Base-by-base conservation (phyloP, 2,797 vertebrate species). In the Avahi laniger region DNA sequence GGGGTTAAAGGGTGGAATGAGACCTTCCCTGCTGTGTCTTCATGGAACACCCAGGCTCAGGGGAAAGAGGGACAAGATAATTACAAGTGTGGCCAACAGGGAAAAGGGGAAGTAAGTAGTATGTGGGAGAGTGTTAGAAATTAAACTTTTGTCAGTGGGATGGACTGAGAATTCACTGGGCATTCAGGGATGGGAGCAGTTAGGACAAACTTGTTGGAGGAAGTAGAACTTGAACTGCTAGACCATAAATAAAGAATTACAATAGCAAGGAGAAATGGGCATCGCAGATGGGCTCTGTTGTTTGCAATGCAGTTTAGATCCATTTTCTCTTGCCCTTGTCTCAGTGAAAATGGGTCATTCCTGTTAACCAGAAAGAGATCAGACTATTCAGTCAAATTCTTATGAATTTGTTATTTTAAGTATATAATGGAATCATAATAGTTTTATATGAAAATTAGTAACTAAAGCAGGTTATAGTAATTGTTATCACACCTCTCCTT, bases 231-330 rank as follows among this genome's bases (percentile, higher is more conserved):
- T 84, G 48, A 92, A 35, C 46, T 78, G 8, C 18, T 14, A n/a
- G 24, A n/a, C 59, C 46, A 20, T 79, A 65, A 69, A 48, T 76
- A 8, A 70, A 78, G 10, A 87, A 70, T 92, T n/a, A 63, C 2
- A 35, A 26, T 33, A 35, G 57, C 43, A 11, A 59, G 78, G 46
- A 43, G 30, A 90, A 70, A 9, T 90, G 24, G 9, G 2, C n/a
- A 4, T 84, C 48, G 38, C 18, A 35, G 43, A 80, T 14, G 22
- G 24, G 8, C 12, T 83, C 0, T 76, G 18, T 59, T 41, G 15
- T 96, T 89, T 82, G 22, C 26, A 65, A 41, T 80, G 15, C 38
- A 92, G 30, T 87, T 84, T 89, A 95, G 94, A n/a, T 48, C 14
- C 18, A 3, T 94, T 89, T 84, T 80, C 38, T 73, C 33, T 33